Evolutionary conservation across 2,888 invertebrate genomes (phyloP).

Genomic region (Scelioninae gen. 1): DNA sequence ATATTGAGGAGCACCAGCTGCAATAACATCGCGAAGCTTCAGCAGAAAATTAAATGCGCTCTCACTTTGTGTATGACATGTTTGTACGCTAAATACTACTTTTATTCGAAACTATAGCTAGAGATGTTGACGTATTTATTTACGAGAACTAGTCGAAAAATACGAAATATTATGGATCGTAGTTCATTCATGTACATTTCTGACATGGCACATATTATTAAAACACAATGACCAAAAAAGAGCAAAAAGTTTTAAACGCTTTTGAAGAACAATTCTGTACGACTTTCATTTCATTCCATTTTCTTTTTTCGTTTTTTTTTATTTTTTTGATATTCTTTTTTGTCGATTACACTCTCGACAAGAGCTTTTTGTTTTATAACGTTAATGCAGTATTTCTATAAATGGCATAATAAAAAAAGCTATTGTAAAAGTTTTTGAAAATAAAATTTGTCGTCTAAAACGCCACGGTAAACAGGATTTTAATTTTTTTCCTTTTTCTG

Average conservation of each 20-base stretch:
- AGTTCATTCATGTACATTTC: slow-evolving; percentile 32
- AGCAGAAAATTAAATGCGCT: slow-evolving; percentile 70
- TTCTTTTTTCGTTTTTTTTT: neutral
- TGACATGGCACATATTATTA: slow-evolving; percentile 39
- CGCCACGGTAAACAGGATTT: slow-evolving; percentile 14
- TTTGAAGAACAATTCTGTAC: slow-evolving; percentile 13
- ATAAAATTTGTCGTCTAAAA: slow-evolving; percentile 13
- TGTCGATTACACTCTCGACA: neutral
- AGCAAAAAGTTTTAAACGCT: slow-evolving; percentile 18
- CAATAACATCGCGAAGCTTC: slow-evolving; percentile 74
- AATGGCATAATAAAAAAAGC: slow-evolving; percentile 8
- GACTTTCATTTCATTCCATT: neutral
- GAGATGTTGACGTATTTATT: slow-evolving; percentile 39
- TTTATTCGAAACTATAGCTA: slow-evolving; percentile 35
- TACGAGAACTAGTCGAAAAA: slow-evolving; percentile 37
- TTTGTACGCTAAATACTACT: slow-evolving; percentile 59
- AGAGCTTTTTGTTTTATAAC: slow-evolving; percentile 29
- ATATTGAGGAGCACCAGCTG: slow-evolving; percentile 69
- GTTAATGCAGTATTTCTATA: slow-evolving; percentile 24
- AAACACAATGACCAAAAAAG: slow-evolving; percentile 7
- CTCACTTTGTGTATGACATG: slow-evolving; percentile 63
- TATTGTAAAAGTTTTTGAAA: slow-evolving; percentile 26
- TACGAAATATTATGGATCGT: slow-evolving; percentile 25
- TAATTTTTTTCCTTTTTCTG: slow-evolving; percentile 13
- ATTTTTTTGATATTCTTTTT: neutral